Conservation (phyloP, 2,797 vertebrate species). For the Alauda arvensis region DNA sequence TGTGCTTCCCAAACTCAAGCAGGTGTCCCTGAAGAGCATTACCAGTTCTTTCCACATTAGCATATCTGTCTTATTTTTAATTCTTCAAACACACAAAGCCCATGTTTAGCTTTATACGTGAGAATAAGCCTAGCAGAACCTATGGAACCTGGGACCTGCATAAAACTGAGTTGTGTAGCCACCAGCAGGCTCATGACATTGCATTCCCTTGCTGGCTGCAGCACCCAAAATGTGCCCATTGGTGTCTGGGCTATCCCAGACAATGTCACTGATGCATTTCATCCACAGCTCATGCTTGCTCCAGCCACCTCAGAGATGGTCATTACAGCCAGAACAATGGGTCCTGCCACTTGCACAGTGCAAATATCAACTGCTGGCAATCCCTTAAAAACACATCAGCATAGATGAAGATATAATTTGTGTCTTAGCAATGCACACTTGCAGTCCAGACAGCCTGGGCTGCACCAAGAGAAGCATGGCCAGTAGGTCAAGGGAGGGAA, state of each 20-base stretch:
- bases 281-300: not conserved
- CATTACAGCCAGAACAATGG: not conserved
- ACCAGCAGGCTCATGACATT: not conserved
- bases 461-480: not conserved
- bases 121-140: not conserved
- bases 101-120: rapidly evolving
- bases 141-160: not conserved
- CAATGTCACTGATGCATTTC: not conserved
- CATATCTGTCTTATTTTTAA: not conserved
- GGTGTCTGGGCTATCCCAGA: not conserved
- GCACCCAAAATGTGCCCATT: rapidly evolving
- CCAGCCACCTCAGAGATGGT: not conserved
- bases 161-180: not conserved
- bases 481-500: not conserved
- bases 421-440: not conserved
- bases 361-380: not conserved
- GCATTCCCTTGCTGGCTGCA: not conserved
- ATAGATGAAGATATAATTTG: not conserved
- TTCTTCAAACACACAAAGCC: not conserved
- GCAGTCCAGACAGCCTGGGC: not conserved
- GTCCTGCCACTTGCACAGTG: not conserved
- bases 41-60: not conserved
- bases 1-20: not conserved
- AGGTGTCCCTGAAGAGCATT: not conserved
- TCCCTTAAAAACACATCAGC: not conserved